Evolutionary conservation across 2,888 invertebrate genomes (phyloP).

Genomic region (Lumbricus terrestris): DNA sequence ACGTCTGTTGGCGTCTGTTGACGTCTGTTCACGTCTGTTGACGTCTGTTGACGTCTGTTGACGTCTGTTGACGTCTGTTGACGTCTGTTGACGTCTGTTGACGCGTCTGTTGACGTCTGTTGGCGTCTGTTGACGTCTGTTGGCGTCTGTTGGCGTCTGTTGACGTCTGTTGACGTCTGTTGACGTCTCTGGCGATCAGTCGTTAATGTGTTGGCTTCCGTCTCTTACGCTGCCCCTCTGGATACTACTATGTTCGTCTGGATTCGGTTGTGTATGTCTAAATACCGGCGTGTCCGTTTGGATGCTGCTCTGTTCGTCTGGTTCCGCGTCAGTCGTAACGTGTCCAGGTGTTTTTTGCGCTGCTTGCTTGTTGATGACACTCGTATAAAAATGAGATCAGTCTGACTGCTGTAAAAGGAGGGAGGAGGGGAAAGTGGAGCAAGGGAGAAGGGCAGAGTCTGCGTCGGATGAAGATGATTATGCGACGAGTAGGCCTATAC

Average conservation of each 20-base stretch:
- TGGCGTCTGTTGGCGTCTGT: no score
- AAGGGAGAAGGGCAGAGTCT: not conserved
- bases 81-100: no score
- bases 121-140: no score
- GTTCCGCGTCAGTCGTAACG: not conserved
- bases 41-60: no score
- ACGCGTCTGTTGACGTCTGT: no score
- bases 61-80: no score
- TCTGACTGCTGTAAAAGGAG: not conserved
- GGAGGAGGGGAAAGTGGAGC: not conserved
- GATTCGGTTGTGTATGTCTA: not conserved
- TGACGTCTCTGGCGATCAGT: not conserved
- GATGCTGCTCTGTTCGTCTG: not conserved
- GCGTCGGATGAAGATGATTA: not conserved
- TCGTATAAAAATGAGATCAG: not conserved
- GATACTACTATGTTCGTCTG: not conserved
- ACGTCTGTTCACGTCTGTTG: no score
- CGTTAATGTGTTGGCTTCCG: no score
- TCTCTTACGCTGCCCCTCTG: no score
- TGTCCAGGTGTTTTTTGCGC: not conserved
- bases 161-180: no score
- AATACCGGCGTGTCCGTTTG: not conserved
- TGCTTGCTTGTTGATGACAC: not conserved
- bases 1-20: no score
- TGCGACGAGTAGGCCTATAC: not conserved